Evolutionary conservation across 2,113 vertebrate species (phyloP).

Genomic region (Loxodonta africana): DNA sequence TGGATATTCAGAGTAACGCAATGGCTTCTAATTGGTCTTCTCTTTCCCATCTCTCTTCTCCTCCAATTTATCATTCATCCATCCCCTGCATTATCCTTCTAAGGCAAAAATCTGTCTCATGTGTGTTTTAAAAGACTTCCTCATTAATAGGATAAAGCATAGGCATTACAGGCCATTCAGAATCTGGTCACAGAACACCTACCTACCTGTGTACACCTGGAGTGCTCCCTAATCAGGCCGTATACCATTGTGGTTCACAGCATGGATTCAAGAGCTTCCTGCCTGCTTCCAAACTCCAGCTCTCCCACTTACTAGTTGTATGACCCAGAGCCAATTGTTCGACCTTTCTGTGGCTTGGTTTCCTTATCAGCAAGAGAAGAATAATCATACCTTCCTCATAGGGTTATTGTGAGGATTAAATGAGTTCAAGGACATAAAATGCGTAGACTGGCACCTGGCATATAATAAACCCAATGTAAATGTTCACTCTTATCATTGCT

Average conservation of each 20-base stretch:
- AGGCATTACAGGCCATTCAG: background rate
- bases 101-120: background rate
- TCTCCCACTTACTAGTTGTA: background rate
- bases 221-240: background rate
- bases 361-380: background rate
- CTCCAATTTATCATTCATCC: background rate
- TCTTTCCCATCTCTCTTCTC: background rate
- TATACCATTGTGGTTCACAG: background rate
- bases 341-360: background rate
- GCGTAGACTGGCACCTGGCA: background rate
- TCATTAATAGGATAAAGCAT: background rate
- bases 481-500: background rate
- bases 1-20: background rate
- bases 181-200: background rate
- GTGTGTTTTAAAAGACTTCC: background rate
- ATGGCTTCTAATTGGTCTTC: background rate
- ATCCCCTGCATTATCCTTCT: background rate
- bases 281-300: background rate
- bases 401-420: background rate
- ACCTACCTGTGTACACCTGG: rapidly evolving
- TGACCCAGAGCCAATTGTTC: background rate
- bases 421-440: background rate
- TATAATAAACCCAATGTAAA: background rate
- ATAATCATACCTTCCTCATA: background rate
- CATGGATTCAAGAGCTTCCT: background rate